These are phyloP conservation scores for Mesaphorura yosii DNA, from an alignment of 1,140 invertebrate species.

Conservation along the genomic window DNA sequence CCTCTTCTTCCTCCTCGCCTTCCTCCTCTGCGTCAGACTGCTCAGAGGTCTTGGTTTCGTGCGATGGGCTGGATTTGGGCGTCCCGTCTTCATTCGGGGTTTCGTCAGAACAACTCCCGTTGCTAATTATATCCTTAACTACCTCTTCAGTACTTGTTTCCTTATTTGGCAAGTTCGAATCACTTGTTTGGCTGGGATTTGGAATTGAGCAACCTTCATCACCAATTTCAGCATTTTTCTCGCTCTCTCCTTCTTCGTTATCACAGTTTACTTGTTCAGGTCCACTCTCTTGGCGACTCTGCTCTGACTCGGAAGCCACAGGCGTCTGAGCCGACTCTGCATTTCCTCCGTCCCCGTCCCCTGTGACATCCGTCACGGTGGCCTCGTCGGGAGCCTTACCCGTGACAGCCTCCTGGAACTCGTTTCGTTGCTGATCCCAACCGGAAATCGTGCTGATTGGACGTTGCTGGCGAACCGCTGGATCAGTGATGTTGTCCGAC, in stretches of 20 bases:
- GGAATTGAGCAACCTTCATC: constrained; percentile 22
- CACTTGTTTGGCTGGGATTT: constrained; percentile 13
- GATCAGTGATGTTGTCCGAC: constrained; percentile 88
- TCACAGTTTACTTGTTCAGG: constrained; percentile 19
- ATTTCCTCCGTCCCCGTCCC: not conserved
- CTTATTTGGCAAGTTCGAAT: constrained; percentile 16
- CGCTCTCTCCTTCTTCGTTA: constrained; percentile 13
- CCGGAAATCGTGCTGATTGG: constrained; percentile 94
- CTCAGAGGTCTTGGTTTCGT: not conserved
- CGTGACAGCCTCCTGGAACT: constrained; percentile 33
- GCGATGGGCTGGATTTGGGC: too few relatives aligned
- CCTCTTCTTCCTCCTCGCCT: constrained; percentile 9
- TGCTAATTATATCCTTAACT: constrained; percentile 4
- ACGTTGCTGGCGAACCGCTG: constrained; percentile 73
- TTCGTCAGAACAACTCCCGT: not conserved
- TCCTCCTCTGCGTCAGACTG: constrained; percentile 7
- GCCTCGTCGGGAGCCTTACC: constrained; percentile 38
- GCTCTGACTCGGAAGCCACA: not conserved
- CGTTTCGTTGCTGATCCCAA: constrained; percentile 58
- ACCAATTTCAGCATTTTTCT: constrained; percentile 10
- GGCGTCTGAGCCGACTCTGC: not conserved
- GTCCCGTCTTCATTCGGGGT: not conserved
- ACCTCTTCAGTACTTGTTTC: constrained; percentile 9
- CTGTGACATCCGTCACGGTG: constrained; percentile 46
- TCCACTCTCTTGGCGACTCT: constrained; percentile 1